Evolutionary conservation across 2,797 vertebrate genomes (phyloP).

Genomic region (Melanotaenia boesemani): DNA sequence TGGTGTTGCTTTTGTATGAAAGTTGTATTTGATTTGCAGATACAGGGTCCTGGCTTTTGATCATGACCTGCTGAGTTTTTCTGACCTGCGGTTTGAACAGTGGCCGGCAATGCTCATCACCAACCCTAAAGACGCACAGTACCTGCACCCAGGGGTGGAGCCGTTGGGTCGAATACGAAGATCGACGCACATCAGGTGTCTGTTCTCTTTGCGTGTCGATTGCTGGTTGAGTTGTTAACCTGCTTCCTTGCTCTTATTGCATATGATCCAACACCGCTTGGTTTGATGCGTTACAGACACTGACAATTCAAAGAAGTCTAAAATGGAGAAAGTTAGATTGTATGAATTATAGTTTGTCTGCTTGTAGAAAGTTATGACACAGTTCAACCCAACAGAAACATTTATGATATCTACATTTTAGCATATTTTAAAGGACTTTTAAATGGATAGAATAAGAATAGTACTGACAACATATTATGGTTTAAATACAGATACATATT

Average conservation of each 20-base stretch:
- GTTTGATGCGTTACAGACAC: background rate
- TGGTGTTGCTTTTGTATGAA: too few species aligned
- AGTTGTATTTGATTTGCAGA: conserved; percentile 71
- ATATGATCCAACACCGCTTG: background rate
- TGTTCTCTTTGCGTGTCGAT: conserved; percentile 44
- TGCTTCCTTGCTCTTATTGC: background rate
- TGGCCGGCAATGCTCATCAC: conserved; percentile 97
- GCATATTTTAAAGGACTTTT: background rate
- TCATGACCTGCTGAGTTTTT: conserved; percentile 95
- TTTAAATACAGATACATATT: background rate
- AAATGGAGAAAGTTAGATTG: too few species aligned
- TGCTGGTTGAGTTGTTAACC: background rate
- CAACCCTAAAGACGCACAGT: conserved; percentile 94
- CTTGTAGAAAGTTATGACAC: too few species aligned
- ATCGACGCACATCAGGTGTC: conserved; percentile 97
- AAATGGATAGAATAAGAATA: background rate
- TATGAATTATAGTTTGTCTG: too few species aligned
- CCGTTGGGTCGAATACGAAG: conserved; percentile 87
- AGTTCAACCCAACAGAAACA: too few species aligned
- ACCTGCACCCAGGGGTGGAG: conserved; percentile 89
- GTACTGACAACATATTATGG: background rate
- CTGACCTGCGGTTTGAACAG: conserved; percentile 89
- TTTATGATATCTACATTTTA: background rate
- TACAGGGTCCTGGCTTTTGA: conserved; percentile 94
- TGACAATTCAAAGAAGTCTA: too few species aligned